Percentiles rank a stretch among this genome's conserved stretches.
Conservation (phyloP, 1,140 invertebrate genomes). For the Oedothorax gibbosus region DNA sequence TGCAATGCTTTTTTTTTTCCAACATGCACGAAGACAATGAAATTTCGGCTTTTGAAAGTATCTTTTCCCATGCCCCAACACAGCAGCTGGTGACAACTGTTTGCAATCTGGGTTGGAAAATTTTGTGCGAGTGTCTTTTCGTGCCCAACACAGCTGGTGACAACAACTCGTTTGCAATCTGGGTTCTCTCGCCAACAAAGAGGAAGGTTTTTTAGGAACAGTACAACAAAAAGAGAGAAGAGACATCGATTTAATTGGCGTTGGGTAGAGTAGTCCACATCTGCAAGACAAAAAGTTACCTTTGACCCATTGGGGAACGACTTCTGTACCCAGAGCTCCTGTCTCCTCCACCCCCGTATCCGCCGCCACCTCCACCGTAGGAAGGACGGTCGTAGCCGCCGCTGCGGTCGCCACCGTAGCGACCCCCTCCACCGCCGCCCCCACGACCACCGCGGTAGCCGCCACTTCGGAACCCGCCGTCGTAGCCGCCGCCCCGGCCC, state of each 20-base stretch:
- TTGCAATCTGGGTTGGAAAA: too few species aligned
- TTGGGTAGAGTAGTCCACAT: not conserved
- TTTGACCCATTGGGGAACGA: slow-evolving; percentile 55
- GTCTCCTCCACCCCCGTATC: slow-evolving; percentile 24
- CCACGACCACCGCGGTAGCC: slow-evolving; percentile 52
- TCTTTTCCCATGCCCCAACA: too few species aligned
- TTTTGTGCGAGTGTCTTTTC: too few species aligned
- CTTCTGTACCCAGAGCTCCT: slow-evolving; percentile 47
- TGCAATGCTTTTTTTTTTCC: too few species aligned
- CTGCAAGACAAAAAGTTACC: slow-evolving; percentile 21
- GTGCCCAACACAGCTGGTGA: too few species aligned
- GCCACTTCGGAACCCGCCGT: slow-evolving; percentile 43
- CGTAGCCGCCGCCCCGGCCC: slow-evolving; percentile 50
- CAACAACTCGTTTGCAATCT: too few species aligned
- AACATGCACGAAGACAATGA: too few species aligned
- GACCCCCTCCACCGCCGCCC: slow-evolving; percentile 38
- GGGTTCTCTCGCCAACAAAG: not conserved
- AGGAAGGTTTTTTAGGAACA: not conserved
- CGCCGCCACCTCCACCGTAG: slow-evolving; percentile 32
- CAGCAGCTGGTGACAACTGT: too few species aligned
- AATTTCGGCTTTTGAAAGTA: too few species aligned
- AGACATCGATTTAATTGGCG: not conserved
- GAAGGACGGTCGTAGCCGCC: slow-evolving; percentile 27
- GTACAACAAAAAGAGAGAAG: not conserved
- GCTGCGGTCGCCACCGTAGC: slow-evolving; percentile 38